Evolutionary conservation across 2,113 vertebrate genomes (phyloP).

Genomic region (Podarcis cretensis): DNA sequence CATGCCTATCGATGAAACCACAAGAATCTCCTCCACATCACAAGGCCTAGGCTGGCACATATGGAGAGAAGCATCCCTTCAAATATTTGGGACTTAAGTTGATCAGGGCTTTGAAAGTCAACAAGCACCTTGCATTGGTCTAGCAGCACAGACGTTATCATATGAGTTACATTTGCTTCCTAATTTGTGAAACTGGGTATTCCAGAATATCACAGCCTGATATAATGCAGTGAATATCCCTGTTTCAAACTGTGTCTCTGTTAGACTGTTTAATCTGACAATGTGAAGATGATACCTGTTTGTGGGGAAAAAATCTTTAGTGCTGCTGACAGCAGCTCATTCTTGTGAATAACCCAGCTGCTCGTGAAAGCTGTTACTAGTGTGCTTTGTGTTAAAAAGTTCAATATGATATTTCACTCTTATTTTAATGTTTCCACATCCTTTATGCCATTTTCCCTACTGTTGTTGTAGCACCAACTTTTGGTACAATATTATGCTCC

Average conservation of each 20-base stretch:
- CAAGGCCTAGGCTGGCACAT: too few species aligned
- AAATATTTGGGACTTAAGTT: too few species aligned
- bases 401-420: neutral
- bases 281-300: neutral
- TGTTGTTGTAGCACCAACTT: too few species aligned
- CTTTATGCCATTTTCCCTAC: too few species aligned
- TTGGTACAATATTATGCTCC: too few species aligned
- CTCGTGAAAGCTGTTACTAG: neutral
- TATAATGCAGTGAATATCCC: neutral
- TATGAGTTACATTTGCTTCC: neutral
- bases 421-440: too few species aligned
- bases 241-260: neutral
- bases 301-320: neutral
- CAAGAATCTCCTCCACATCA: too few species aligned
- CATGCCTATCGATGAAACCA: too few species aligned
- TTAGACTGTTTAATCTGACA: neutral
- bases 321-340: neutral
- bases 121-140: too few species aligned
- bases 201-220: neutral
- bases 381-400: neutral
- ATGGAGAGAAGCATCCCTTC: too few species aligned
- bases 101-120: too few species aligned
- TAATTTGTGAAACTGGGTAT: neutral
- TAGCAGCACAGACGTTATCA: neutral
- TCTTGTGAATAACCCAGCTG: neutral